Percentiles rank a stretch among this genome's conserved stretches.
These are phyloP conservation scores for Canis aureus DNA, from an alignment of 2,113 vertebrate species.

Conservation along the genomic window DNA sequence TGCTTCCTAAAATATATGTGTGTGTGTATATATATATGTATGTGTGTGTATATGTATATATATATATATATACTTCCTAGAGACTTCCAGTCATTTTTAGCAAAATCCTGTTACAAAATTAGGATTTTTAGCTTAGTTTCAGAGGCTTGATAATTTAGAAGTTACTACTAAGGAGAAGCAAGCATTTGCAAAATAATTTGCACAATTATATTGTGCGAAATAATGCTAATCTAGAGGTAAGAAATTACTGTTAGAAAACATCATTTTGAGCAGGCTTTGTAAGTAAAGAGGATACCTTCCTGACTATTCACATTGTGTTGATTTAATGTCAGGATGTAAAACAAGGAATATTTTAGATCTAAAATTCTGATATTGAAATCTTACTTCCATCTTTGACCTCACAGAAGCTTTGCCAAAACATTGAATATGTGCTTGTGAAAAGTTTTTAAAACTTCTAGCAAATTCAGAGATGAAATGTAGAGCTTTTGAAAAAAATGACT, in stretches of 20 bases:
- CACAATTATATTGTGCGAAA: neutral
- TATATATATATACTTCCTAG: neutral
- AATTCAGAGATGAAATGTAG: constrained; percentile 27
- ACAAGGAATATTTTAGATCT: neutral
- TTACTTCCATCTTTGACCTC: neutral
- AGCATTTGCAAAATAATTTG: neutral
- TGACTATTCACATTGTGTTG: neutral
- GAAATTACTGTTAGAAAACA: neutral
- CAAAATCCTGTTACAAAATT: neutral
- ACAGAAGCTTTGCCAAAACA: neutral
- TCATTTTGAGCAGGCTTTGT: neutral
- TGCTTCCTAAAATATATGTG: neutral
- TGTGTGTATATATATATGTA: too few species aligned
- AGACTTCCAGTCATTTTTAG: neutral
- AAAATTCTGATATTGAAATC: neutral
- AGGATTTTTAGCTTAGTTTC: neutral
- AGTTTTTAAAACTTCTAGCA: neutral
- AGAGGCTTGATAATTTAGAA: neutral
- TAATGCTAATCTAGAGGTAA: neutral
- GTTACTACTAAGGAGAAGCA: neutral
- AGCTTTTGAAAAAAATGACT: neutral
- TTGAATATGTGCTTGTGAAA: neutral
- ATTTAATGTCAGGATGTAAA: neutral
- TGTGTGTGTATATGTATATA: too few species aligned
- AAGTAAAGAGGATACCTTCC: neutral